Conservation (phyloP, 64 coral and sea anemone genomes). For the Montipora foliosa region DNA sequence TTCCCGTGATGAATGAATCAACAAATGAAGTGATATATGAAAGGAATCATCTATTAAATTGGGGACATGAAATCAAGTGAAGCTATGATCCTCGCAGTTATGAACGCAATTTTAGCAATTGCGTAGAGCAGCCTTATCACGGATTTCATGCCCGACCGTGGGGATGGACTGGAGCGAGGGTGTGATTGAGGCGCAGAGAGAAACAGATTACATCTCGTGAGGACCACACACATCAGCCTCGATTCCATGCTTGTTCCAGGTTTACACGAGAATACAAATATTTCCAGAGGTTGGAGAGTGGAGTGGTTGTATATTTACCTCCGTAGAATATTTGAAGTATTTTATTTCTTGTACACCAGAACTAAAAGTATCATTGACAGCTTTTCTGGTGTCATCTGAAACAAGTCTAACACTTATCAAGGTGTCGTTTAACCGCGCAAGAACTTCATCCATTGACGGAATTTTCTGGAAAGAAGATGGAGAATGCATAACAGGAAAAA, state of each 20-base stretch:
- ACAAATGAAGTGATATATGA: no score
- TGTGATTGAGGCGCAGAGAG: no score
- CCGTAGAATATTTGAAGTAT: slow-evolving; percentile 56
- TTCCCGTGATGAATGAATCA: no score
- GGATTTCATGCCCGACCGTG: no score
- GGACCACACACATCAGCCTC: no score
- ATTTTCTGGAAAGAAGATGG: slow-evolving; percentile 55
- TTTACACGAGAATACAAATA: background rate
- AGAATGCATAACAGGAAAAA: background rate
- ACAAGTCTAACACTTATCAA: slow-evolving; percentile 52
- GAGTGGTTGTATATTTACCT: slow-evolving; percentile 36
- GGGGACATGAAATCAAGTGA: no score
- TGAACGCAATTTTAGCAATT: no score
- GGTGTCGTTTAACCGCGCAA: slow-evolving; percentile 55
- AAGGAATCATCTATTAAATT: no score
- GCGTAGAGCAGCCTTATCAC: no score
- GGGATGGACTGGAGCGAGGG: no score
- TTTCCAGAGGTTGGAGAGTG: background rate
- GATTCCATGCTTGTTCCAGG: background rate
- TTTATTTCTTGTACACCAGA: slow-evolving; percentile 64
- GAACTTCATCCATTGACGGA: slow-evolving; percentile 77
- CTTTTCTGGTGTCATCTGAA: slow-evolving; percentile 46
- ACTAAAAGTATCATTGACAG: slow-evolving; percentile 52
- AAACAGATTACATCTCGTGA: no score
- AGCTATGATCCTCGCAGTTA: no score